Conservation (phyloP, 2,888 invertebrate species). For the Gari tellinella region DNA sequence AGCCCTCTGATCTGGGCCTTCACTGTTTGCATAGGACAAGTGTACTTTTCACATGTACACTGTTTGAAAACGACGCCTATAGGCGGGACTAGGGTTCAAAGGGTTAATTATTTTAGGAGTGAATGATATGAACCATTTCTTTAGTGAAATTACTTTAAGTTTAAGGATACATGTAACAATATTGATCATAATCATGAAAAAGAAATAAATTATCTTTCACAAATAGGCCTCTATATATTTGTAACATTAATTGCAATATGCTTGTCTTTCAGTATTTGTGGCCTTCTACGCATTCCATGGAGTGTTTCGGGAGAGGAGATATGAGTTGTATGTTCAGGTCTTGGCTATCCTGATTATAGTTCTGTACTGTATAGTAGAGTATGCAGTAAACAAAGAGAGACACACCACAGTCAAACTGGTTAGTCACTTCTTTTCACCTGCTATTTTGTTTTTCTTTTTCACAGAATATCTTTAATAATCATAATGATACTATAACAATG, state of each 20-base stretch:
- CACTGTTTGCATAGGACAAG: too few species aligned
- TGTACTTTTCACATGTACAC: too few species aligned
- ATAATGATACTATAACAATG: too few species aligned
- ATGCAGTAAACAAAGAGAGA: conserved; percentile 63
- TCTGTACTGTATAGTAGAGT: conserved; percentile 79
- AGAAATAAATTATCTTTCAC: background rate
- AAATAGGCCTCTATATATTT: background rate
- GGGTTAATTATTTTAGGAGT: too few species aligned
- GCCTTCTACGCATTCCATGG: conserved; percentile 79
- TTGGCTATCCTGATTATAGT: conserved; percentile 77
- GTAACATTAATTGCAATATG: too few species aligned
- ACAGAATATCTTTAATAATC: too few species aligned
- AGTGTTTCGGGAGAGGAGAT: conserved; percentile 76
- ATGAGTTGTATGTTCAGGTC: conserved; percentile 80
- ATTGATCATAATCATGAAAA: background rate
- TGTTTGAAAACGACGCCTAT: too few species aligned
- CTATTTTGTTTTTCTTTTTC: too few species aligned
- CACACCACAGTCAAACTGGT: conserved; percentile 79
- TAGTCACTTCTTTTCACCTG: background rate
- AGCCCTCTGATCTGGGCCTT: too few species aligned
- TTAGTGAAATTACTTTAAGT: too few species aligned
- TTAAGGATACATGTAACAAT: background rate
- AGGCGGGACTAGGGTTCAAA: too few species aligned
- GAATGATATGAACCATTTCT: too few species aligned
- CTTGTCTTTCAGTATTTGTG: conserved; percentile 74